Base-by-base conservation (phyloP, 2,888 invertebrate species). In the Andrena fulva region DNA sequence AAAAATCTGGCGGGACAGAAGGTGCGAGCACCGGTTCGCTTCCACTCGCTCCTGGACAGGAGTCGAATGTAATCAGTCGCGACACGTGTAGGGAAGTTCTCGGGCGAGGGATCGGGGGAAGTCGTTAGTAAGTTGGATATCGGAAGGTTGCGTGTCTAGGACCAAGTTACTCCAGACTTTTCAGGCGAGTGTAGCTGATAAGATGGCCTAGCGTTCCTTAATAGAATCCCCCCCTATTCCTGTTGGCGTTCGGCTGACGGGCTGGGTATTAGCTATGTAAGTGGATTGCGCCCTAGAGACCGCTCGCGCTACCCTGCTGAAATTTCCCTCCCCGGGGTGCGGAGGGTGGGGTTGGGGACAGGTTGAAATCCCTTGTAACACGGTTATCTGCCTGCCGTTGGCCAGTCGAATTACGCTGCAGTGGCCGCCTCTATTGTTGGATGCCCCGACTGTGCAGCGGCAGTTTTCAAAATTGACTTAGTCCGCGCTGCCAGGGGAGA, bases 201-300 rank as follows among this genome's bases (percentile, higher is more conserved):
- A 82, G 78, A 66, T 63, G 66, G 80, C 27, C 71, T 8, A 24
- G 70, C 75, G 76, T 80, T 48, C 54, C 83, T 80, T 87, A 87
- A 87, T 85, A 85, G 85, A 85, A 87, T 87, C 74, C 64, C 54
- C 71, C 56, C 69, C 29, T n/a, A 3, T 67, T 50, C 56, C 27
- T 8, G 33, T 29, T 20, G 67, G 63, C 48, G 63, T 68, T 78
- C 54, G 76, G 69, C 50, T 60, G 77, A 62, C 78, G 68, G 69
- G 52, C 62, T n/a, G 62, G 76, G 66, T 87, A 85, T 87, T 87
- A 86, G 79, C 85, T 73, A 73, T 80, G 80, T 87, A 83, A 87
- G 81, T 84, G 79, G 77, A 87, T 87, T 79, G 87, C 76, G 80
- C 87, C 77, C 79, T n/a, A 24, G 81, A 63, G 85, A 60, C 71